These are phyloP conservation scores for Calameuta idolon DNA, from an alignment of 2,888 invertebrate species.

Conservation along the genomic window DNA sequence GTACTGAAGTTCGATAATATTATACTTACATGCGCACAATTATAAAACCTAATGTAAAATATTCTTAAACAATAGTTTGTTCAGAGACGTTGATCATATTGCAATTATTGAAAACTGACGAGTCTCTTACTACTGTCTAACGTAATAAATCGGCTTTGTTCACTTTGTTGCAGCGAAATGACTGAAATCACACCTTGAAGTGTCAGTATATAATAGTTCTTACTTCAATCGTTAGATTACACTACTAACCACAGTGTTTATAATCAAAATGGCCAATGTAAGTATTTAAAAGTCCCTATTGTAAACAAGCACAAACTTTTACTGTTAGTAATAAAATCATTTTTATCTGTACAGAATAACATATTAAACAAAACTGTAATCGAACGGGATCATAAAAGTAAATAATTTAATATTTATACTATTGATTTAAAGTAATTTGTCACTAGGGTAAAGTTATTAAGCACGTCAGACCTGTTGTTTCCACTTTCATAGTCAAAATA, in stretches of 20 bases:
- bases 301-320: background rate
- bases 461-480: background rate
- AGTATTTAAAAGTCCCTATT: background rate
- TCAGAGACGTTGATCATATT: constrained; percentile 27
- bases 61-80: constrained; percentile 19
- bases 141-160: background rate
- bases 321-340: background rate
- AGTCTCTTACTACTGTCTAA: background rate
- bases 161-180: background rate
- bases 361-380: background rate
- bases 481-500: background rate
- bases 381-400: background rate
- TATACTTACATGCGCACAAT: constrained; percentile 26
- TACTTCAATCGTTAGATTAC: background rate
- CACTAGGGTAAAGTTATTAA: background rate
- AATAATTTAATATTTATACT: background rate
- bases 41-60: constrained; percentile 20
- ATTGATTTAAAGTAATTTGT: background rate
- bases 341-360: background rate
- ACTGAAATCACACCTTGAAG: background rate
- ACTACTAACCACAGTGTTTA: background rate
- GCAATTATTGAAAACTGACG: background rate
- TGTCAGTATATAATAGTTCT: background rate
- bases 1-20: background rate
- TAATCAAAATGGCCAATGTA: background rate